A percentile compares a stretch with the other conserved stretches of the same genome.
Evolutionary conservation across 2,888 invertebrate genomes (phyloP).

Genomic region (Diogma glabrata): DNA sequence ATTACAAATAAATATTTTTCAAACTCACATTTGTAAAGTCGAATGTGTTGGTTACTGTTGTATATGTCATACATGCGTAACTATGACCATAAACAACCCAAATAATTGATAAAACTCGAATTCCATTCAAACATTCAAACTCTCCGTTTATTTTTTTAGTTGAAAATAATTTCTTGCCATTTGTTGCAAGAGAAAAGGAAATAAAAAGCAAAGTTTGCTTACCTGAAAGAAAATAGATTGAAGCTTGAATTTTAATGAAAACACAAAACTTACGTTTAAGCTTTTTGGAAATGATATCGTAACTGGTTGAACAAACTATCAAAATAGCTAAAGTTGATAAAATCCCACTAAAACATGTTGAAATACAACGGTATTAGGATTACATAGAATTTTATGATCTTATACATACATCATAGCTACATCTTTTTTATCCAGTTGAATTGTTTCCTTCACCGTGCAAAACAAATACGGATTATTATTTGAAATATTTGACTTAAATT

Average conservation of each 20-base stretch:
- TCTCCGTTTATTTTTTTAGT: slow-evolving; percentile 35
- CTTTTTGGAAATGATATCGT: not conserved
- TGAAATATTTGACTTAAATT: too few species aligned
- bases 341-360: not conserved
- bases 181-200: slow-evolving; percentile 37
- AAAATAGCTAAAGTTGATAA: not conserved
- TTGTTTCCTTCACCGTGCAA: too few species aligned
- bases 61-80: slow-evolving; percentile 16
- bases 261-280: not conserved
- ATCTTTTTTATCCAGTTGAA: too few species aligned
- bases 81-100: slow-evolving; percentile 40
- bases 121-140: slow-evolving; percentile 36
- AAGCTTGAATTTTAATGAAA: not conserved
- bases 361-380: too few species aligned
- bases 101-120: slow-evolving; percentile 38
- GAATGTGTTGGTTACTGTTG: slow-evolving; percentile 9
- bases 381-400: too few species aligned
- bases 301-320: not conserved
- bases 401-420: too few species aligned
- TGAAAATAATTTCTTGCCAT: slow-evolving; percentile 36
- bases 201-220: slow-evolving; percentile 20
- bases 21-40: too few species aligned
- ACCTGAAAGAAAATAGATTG: not conserved
- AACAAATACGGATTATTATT: too few species aligned
- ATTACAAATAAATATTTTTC: too few species aligned